Base-by-base conservation (phyloP, 2,888 invertebrate genomes). In the Coelopa pilipes region DNA sequence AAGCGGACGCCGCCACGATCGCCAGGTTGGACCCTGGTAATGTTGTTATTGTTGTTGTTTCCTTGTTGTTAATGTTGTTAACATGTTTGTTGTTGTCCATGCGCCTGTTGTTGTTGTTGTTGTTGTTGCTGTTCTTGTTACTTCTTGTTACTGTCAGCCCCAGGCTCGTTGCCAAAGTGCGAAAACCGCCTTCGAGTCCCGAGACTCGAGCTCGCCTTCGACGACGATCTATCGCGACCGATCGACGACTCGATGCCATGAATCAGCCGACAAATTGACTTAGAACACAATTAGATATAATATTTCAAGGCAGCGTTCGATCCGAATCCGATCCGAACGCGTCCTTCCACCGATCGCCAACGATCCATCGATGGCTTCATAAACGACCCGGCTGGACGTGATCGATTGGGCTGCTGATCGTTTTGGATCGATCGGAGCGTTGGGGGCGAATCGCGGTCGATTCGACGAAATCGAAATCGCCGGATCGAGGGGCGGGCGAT, bases 181-280 rank as follows among this genome's bases (percentile, higher is more conserved):
- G 70, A 70, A 69, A 70, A 70, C 62, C 34, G 63, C 70, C 70
- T 70, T 24, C 12, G 19, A 50, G 53, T 45, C 62, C 62, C 34
- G 7, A 34, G 34, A n/a, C n/a, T n/a, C n/a, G n/a, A n/a, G n/a
- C n/a, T n/a, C 70, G 62, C 70, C 50, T 62, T 50, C 34, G 34
- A 7, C 34, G 34, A 2, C 7, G 4, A 34, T 34, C 7, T 34
- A 50, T 70, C 62, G 49, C n/a, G 47, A 47, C n/a, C 46, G 34
- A 34, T 45, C n/a, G 65, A 46, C 17, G 34, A 34, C 2, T 4
- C 4, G 34, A 34, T 34, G 34, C 34, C 34, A 34, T 34, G 34
- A 34, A 34, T 34, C 34, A 34, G 34, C 34, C 34, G 34, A 34
- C 34, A 34, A 34, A 34, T 34, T 34, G 34, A 34, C 34, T 34